These are phyloP conservation scores for Strix aluco DNA, from an alignment of 2,113 vertebrate genomes.

Conservation along the genomic window DNA sequence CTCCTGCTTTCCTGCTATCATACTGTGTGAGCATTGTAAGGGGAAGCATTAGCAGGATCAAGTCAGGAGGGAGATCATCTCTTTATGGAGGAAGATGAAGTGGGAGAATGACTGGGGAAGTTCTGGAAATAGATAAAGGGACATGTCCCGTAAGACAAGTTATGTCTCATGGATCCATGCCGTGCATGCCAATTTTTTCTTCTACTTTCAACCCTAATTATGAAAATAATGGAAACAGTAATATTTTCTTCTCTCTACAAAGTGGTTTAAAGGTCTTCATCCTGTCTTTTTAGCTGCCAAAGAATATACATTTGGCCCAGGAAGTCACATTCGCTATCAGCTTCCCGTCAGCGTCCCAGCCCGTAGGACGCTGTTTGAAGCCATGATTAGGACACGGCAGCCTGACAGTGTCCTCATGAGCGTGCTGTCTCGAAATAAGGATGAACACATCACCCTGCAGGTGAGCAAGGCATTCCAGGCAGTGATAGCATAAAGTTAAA, in stretches of 20 bases:
- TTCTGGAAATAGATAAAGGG: not conserved
- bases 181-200: not conserved
- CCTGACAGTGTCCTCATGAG: constrained; percentile 77
- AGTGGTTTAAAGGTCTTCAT: not conserved
- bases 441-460: constrained; percentile 84
- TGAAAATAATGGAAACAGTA: not conserved
- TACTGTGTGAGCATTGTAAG: not conserved
- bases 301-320: constrained; percentile 82
- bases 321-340: constrained; percentile 81
- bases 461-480: constrained; percentile 58
- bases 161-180: not conserved
- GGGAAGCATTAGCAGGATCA: not conserved
- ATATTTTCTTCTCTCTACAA: not conserved
- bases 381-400: constrained; percentile 84
- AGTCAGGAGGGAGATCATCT: not conserved
- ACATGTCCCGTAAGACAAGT: not conserved
- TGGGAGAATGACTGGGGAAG: not conserved
- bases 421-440: constrained; percentile 78
- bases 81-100: not conserved
- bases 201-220: not conserved
- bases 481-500: not conserved
- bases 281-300: constrained; percentile 73
- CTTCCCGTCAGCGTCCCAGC: constrained; percentile 65
- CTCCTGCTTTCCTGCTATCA: not conserved
- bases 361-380: constrained; percentile 78